A percentile compares a stretch with the other conserved stretches of the same genome.
Conservation (phyloP, 2,113 vertebrate genomes). For the Myiozetetes cayanensis region DNA sequence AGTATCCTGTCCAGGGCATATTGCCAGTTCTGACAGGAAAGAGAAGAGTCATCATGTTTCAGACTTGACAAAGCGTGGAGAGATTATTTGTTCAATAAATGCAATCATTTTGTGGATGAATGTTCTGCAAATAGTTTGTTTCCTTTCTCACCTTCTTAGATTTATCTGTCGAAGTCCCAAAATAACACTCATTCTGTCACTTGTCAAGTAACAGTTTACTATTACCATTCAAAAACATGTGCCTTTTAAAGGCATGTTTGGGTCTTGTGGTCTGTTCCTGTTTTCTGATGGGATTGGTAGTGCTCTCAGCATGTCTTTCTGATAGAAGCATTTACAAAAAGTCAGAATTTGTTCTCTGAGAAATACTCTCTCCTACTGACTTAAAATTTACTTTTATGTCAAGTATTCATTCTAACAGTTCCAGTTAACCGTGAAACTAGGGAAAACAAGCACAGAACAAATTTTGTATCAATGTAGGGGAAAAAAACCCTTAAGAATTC, state of each 20-base stretch:
- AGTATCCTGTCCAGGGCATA: not conserved
- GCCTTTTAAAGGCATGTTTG: slow-evolving; percentile 1
- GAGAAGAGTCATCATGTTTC: not conserved
- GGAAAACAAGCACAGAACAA: not conserved
- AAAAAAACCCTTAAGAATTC: not conserved
- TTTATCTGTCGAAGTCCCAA: not conserved
- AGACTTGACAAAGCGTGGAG: not conserved
- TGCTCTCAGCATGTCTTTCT: not conserved
- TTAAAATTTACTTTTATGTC: not conserved
- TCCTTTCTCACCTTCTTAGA: slow-evolving; percentile 20
- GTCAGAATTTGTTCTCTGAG: not conserved
- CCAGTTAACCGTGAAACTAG: not conserved
- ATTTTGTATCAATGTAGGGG: not conserved
- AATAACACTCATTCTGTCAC: not conserved
- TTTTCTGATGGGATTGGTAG: not conserved
- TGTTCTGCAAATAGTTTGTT: not conserved
- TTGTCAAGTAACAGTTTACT: not conserved
- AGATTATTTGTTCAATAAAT: slow-evolving; percentile 21
- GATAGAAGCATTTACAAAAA: not conserved
- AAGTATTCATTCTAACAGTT: not conserved
- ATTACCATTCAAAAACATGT: not conserved
- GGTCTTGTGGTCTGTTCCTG: not conserved
- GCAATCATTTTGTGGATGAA: not conserved
- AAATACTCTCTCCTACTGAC: not conserved
- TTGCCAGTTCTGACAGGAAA: slow-evolving; percentile 13